A percentile compares a stretch with the other conserved stretches of the same genome.
These are phyloP conservation scores for Lasioglossum leucozonium DNA, from an alignment of 2,888 invertebrate species.

Conservation along the genomic window DNA sequence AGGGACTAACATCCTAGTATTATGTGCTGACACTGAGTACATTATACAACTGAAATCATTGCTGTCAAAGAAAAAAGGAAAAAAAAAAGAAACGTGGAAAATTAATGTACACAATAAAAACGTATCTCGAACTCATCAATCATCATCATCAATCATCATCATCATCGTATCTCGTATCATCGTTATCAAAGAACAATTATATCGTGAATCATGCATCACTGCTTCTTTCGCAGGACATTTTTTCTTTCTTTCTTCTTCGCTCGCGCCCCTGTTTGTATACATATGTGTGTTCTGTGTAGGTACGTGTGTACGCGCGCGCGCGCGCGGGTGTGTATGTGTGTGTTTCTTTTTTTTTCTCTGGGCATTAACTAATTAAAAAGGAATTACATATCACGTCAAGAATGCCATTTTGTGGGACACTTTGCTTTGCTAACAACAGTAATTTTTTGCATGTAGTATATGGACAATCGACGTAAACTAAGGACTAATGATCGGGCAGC, in stretches of 20 bases:
- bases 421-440: constrained; percentile 81
- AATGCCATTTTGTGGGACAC: constrained; percentile 77
- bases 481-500: constrained; percentile 84
- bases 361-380: constrained; percentile 78
- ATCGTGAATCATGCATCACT: constrained; percentile 58
- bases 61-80: constrained; percentile 65
- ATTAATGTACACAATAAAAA: constrained; percentile 83
- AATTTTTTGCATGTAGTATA: constrained; percentile 80
- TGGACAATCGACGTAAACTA: constrained; percentile 84
- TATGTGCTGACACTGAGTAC: constrained; percentile 83
- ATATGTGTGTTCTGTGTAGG: background rate
- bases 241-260: constrained; percentile 50
- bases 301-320: background rate
- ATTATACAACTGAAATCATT: constrained; percentile 82
- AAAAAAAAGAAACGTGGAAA: constrained; percentile 61
- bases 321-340: background rate
- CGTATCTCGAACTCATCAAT: constrained; percentile 78
- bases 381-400: constrained; percentile 78
- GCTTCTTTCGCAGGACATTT: constrained; percentile 46
- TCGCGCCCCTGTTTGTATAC: constrained; percentile 38
- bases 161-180: background rate
- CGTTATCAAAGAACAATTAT: constrained; percentile 63
- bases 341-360: constrained; percentile 45
- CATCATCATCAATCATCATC: constrained; percentile 63
- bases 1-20: constrained; percentile 82